Base-by-base conservation (phyloP, 1,140 invertebrate species). In the Anoplophora glabripennis region DNA sequence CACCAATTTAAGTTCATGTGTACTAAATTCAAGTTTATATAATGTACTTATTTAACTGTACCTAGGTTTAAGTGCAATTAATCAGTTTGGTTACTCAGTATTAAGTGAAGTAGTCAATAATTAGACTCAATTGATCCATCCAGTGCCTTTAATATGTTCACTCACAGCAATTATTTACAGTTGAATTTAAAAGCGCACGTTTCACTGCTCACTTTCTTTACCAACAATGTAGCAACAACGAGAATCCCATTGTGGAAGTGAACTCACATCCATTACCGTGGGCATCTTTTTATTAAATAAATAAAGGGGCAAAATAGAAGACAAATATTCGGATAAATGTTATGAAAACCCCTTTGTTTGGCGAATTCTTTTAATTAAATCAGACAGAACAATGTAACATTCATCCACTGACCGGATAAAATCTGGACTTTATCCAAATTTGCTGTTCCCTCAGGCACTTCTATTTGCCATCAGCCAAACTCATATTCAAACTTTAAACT, bases 391-490 rank as follows among this genome's bases (percentile, higher is more conserved):
- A 45, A 45, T 45, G 42, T 18, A 45, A 15, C 42, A 21, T 45
- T 21, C 14, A 21, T 21, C 28, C 42, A 21, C 42, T 45, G 28
- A 45, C 42, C 14, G 49, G 35, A 53, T 37, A 53, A 53, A 53
- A 53, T 53, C 34, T 45, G 10, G 7, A 17, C 37, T 53, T 53
- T 53, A 53, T 53, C 49, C 40, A 53, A 53, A 53, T 40, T 40
- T 40, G 37, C 21, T 28, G 21, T 28, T 28, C 21, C 21, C 49
- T 38, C 37, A 7, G 37, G 18, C 36, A 35, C 12, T 21, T 40
- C 47, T 35, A n/a, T 17, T 53, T 45, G 42, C 37, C 40, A 53
- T 38, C 37, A 38, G 49, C 36, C 49, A 53, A 53, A 53, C 49
- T 53, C 49, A 53, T 53, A 40, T 49, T 28, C 36, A 53, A 35